Conservation (phyloP, 2,797 vertebrate genomes). For the Channallabes apus region DNA sequence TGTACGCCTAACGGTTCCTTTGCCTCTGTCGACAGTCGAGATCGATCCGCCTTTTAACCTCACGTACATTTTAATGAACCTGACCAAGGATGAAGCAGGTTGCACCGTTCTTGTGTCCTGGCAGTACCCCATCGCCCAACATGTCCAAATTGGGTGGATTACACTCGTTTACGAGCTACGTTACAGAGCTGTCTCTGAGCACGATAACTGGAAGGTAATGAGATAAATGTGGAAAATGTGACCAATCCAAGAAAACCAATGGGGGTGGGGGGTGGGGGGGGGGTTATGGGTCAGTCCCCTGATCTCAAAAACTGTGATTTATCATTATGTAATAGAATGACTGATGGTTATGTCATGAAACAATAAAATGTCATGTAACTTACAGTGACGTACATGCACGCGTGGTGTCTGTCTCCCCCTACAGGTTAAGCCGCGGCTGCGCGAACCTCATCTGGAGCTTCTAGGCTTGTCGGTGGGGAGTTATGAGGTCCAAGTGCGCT, state of each 20-base stretch:
- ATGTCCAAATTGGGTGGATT: conserved; percentile 75
- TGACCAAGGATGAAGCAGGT: conserved; percentile 63
- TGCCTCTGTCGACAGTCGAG: conserved; percentile 66
- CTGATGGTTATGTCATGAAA: neutral
- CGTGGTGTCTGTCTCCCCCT: conserved; percentile 12
- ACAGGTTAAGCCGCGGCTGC: conserved; percentile 69
- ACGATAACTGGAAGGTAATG: conserved; percentile 74
- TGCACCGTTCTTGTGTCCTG: conserved; percentile 66
- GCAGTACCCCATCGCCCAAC: conserved; percentile 67
- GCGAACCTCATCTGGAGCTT: conserved; percentile 69
- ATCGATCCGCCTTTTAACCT: conserved; percentile 74
- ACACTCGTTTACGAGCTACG: conserved; percentile 76
- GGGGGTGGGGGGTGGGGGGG: too few relatives aligned
- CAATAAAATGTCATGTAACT: neutral
- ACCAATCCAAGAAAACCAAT: too few relatives aligned
- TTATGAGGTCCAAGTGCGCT: conserved; percentile 71
- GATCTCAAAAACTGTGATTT: neutral
- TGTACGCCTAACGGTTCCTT: neutral
- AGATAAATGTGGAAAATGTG: neutral
- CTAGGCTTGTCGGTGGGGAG: conserved; percentile 66
- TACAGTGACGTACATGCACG: too few relatives aligned
- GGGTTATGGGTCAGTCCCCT: neutral
- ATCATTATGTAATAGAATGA: neutral
- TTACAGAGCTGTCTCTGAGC: conserved; percentile 63
- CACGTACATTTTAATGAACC: conserved; percentile 61